phyloP scores from a whole-genome alignment of 2,113 vertebrate species.

The Otocyon megalotis region DNA sequence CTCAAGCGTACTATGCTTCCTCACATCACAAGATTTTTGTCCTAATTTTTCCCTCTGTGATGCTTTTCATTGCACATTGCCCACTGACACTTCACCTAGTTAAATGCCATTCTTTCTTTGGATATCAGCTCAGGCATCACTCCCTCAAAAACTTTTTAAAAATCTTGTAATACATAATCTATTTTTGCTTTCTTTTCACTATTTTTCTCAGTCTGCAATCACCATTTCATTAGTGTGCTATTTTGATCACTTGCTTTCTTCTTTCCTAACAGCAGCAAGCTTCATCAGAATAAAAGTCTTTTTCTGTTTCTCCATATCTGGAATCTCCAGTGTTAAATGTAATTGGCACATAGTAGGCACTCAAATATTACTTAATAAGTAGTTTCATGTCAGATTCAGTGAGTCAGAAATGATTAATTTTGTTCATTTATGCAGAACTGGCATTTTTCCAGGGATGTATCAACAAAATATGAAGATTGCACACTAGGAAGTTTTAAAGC shows the following conservation, averaged over 20 bases:
- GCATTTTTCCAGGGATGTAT: slow-evolving; percentile 13
- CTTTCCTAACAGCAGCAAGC: not conserved
- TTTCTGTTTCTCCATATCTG: not conserved
- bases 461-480: slow-evolving; percentile 52
- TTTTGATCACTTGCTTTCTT: not conserved
- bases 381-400: not conserved
- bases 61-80: not conserved
- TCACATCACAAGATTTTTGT: not conserved
- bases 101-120: not conserved
- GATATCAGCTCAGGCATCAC: not conserved
- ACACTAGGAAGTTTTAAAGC: slow-evolving; percentile 56
- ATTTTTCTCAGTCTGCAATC: not conserved
- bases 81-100: no score
- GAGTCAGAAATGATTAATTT: not conserved
- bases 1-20: not conserved
- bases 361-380: not conserved
- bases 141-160: not conserved
- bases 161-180: not conserved
- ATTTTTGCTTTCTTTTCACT: not conserved
- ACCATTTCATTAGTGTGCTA: not conserved
- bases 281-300: not conserved
- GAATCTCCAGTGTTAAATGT: not conserved
- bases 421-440: not conserved
- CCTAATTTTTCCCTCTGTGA: not conserved
- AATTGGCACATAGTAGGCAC: not conserved